These are phyloP conservation scores for Bovichtus diacanthus DNA, from an alignment of 2,797 vertebrate genomes.

Conservation along the genomic window DNA sequence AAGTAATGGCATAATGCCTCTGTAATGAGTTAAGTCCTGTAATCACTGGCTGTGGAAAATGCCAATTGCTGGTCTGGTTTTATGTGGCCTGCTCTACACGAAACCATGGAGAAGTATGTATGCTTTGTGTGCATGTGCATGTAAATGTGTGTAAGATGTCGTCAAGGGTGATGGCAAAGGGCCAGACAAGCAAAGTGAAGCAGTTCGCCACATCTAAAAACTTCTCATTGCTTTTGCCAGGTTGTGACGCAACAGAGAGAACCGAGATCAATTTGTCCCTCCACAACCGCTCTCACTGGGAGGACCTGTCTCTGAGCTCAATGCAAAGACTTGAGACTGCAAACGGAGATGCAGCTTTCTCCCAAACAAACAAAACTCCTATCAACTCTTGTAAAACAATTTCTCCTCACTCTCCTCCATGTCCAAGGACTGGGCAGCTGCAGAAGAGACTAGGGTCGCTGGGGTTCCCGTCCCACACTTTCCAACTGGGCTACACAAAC, in stretches of 20 bases:
- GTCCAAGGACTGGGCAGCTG: constrained; percentile 66
- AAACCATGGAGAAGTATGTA: constrained; percentile 66
- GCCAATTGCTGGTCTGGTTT: constrained; percentile 64
- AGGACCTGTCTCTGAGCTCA: not conserved
- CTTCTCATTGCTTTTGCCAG: constrained; percentile 37
- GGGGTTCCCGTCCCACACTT: constrained; percentile 57
- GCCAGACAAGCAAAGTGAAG: constrained; percentile 54
- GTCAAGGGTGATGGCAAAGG: constrained; percentile 66
- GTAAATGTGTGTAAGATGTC: constrained; percentile 44
- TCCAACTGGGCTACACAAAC: constrained; percentile 71
- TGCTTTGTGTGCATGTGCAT: constrained; percentile 29
- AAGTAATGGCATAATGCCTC: constrained; percentile 54
- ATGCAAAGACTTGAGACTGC: constrained; percentile 9
- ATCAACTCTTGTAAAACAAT: not conserved
- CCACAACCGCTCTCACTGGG: not conserved
- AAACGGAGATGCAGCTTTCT: constrained; percentile 15
- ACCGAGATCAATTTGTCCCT: constrained; percentile 23
- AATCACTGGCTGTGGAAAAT: constrained; percentile 72
- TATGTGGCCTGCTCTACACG: constrained; percentile 63
- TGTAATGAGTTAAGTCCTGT: constrained; percentile 64
- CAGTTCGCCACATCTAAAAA: constrained; percentile 62
- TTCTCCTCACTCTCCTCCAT: constrained; percentile 2
- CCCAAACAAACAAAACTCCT: not conserved
- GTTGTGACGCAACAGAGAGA: constrained; percentile 49
- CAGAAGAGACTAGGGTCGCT: constrained; percentile 43